Evolutionary conservation across 2,797 vertebrate genomes (phyloP), one percentile per base, ranked within the genome.

Genomic region (Poecilia picta): DNA sequence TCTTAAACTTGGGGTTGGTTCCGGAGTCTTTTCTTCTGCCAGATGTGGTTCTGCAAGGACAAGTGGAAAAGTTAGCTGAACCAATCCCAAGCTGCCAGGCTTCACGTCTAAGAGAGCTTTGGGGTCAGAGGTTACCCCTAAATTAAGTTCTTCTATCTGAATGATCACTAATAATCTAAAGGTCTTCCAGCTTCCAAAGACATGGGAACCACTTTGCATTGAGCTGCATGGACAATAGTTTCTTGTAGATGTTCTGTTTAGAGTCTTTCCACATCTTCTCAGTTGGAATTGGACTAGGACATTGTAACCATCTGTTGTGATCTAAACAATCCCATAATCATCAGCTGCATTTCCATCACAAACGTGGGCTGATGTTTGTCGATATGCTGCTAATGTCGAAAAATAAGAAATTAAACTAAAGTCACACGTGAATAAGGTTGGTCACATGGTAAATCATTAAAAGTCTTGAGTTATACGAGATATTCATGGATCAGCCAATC

Each of bases 21-120:
- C 36, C 41, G 20, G 33, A 39, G 20, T n/a, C 23, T 70, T 70
- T 70, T 13, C 66, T 25, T 43, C 23, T 70, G 39, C 66, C 66
- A 70, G 39, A 43, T 43, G 66, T 70, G 66, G 41, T 70, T 70
- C 39, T 70, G 41, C 23, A 70, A 70, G 66, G 6, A 70, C 15
- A 5, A 43, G 66, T 70, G 66, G 39, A 70, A 70, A 43, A 13
- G 10, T 41, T 31, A 59, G 25, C 41, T 70, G 39, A 70, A 45
- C 66, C 13, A 12, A 43, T n/a, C 41, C 23, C 25, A 70, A 15
- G 15, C 66, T 45, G 41, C 66, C 23, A 70, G 23, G 39, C 12
- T 8, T 70, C 66, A n/a, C 2, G 2, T 25, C 66, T 25, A 10
- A 13, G 8, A 41, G 20, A 23, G 10, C 41, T 23, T 68, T 13